A percentile compares a stretch with the other conserved stretches of the same genome.
phyloP scores from a whole-genome alignment of 2,113 vertebrate genomes.

The Platysternon megacephalum region DNA sequence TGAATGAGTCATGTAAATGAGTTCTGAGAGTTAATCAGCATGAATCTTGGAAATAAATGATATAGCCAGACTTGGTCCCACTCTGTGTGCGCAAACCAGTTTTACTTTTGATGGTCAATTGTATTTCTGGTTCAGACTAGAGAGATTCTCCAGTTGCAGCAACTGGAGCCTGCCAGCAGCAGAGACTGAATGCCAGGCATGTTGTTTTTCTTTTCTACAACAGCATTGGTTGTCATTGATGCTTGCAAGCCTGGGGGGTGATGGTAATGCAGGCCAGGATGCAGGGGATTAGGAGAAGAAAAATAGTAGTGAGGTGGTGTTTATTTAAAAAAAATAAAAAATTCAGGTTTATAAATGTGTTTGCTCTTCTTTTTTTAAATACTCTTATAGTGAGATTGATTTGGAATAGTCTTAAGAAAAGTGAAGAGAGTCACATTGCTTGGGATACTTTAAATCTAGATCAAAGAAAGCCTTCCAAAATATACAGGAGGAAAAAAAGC shows the following conservation, averaged over 20 bases:
- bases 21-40: not conserved
- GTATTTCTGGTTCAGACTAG: slow-evolving; percentile 35
- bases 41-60: not conserved
- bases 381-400: not conserved
- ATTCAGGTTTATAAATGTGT: not conserved
- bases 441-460: not conserved
- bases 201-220: slow-evolving; percentile 22
- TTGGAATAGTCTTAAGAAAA: not conserved
- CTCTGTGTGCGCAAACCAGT: slow-evolving; percentile 4
- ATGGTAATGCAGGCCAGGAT: slow-evolving; percentile 12
- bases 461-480: not conserved
- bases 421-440: not conserved
- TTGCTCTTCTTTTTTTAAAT: slow-evolving; percentile 7
- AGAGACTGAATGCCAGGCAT: slow-evolving; percentile 40
- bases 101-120: slow-evolving; percentile 57
- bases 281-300: slow-evolving; percentile 23
- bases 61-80: not conserved
- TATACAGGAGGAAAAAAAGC: not conserved
- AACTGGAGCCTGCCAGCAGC: slow-evolving; percentile 16
- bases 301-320: not conserved
- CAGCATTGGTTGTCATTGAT: slow-evolving; percentile 3
- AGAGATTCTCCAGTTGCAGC: slow-evolving; percentile 43
- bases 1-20: not conserved
- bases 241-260: not conserved
- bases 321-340: not conserved